These are phyloP conservation scores for Acronicta aceris DNA, from an alignment of 2,888 invertebrate genomes.

Conservation along the genomic window DNA sequence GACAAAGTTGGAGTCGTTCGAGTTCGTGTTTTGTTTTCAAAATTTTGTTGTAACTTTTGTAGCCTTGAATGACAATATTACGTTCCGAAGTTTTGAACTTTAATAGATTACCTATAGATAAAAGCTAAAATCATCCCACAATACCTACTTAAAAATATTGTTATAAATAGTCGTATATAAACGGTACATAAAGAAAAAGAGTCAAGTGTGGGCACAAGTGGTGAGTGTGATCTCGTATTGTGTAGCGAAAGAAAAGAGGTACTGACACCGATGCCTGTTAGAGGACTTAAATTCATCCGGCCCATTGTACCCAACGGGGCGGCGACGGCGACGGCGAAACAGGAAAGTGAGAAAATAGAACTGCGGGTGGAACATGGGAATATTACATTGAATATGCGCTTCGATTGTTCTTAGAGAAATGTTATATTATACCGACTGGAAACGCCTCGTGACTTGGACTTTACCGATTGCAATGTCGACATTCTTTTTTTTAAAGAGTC, in stretches of 20 bases:
- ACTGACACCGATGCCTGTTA: slow-evolving; percentile 53
- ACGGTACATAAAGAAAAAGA: slow-evolving; percentile 33
- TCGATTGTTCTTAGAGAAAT: slow-evolving; percentile 13
- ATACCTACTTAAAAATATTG: too few relatives aligned
- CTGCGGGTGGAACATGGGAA: slow-evolving; percentile 19
- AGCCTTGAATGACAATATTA: slow-evolving; percentile 1
- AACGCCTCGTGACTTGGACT: not conserved
- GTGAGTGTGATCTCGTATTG: slow-evolving; percentile 57
- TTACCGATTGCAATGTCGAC: too few relatives aligned
- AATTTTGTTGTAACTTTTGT: not conserved
- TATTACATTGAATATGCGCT: slow-evolving; percentile 24
- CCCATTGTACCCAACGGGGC: slow-evolving; percentile 35
- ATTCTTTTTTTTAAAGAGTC: too few relatives aligned
- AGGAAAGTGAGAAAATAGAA: slow-evolving; percentile 42
- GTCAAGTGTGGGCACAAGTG: slow-evolving; percentile 47
- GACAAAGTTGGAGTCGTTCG: slow-evolving; percentile 12
- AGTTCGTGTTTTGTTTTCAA: slow-evolving; percentile 15
- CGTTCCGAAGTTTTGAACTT: not conserved
- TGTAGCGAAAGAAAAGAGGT: slow-evolving; percentile 48
- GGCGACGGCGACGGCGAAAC: slow-evolving; percentile 22
- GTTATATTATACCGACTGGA: slow-evolving; percentile 13
- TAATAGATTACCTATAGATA: too few relatives aligned
- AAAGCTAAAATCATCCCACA: too few relatives aligned
- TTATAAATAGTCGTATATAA: not conserved
- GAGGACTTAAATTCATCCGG: slow-evolving; percentile 56